Evolutionary conservation across 2,113 vertebrate species (phyloP).

Genomic region (Tychaedon coryphoeus): DNA sequence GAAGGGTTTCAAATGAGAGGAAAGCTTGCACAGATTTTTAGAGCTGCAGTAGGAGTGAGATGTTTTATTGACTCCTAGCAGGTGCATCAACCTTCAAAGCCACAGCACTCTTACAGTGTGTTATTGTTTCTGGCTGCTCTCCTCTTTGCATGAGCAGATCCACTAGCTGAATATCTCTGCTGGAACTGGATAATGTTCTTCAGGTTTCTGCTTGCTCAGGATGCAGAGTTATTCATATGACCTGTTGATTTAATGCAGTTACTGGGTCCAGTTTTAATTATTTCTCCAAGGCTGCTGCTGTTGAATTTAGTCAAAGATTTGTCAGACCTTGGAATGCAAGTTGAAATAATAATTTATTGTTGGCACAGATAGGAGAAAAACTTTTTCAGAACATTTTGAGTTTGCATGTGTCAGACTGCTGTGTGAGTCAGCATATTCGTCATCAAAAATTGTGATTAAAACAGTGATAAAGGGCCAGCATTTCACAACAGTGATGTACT

Average conservation of each 20-base stretch:
- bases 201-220: neutral
- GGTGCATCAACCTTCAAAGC: neutral
- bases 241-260: neutral
- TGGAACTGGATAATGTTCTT: neutral
- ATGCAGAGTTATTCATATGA: neutral
- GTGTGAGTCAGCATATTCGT: neutral
- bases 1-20: neutral
- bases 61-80: neutral
- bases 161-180: neutral
- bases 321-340: neutral
- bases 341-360: neutral
- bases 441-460: neutral
- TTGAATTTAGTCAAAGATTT: neutral
- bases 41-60: neutral
- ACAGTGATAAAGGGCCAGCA: neutral
- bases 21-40: neutral
- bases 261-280: neutral
- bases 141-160: neutral
- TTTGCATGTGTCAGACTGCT: neutral
- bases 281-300: neutral
- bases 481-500: neutral
- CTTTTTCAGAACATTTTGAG: neutral
- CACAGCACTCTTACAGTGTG: rapidly evolving
- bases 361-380: neutral
- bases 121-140: neutral